These are phyloP conservation scores for Ichneumoninae sp. DNA, from an alignment of 2,888 invertebrate genomes.

Conservation along the genomic window DNA sequence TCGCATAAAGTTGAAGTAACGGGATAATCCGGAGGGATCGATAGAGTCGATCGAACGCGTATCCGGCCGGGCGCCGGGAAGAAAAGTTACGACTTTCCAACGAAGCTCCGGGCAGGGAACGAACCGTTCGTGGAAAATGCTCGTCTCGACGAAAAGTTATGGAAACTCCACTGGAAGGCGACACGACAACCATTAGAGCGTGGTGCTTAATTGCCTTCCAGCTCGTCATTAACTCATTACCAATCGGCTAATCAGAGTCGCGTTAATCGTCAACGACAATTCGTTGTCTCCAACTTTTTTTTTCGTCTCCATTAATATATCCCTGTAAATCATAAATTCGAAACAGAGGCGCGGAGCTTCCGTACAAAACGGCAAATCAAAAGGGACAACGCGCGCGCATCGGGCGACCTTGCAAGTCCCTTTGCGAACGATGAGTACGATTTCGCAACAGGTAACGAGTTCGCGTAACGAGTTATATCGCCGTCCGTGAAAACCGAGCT, in stretches of 20 bases:
- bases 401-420: neutral
- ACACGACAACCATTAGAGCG: conserved; percentile 11
- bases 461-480: conserved; percentile 4
- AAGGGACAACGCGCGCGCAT: neutral
- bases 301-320: neutral
- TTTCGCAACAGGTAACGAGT: conserved; percentile 1
- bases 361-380: neutral
- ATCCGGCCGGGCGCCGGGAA: neutral
- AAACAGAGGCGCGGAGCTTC: neutral
- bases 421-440: neutral
- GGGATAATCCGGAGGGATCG: conserved; percentile 38
- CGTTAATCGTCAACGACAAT: neutral
- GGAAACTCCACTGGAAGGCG: conserved; percentile 13
- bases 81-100: neutral
- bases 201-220: neutral
- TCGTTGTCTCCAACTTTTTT: neutral
- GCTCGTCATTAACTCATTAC: neutral
- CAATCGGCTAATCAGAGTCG: neutral
- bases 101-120: neutral
- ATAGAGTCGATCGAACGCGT: conserved; percentile 15
- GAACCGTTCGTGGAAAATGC: conserved; percentile 2
- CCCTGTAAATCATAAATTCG: neutral
- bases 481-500: neutral
- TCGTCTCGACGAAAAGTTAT: neutral
- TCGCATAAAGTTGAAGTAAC: conserved; percentile 6